Base-by-base conservation (phyloP, 2,113 vertebrate species). In the Salminus brasiliensis region DNA sequence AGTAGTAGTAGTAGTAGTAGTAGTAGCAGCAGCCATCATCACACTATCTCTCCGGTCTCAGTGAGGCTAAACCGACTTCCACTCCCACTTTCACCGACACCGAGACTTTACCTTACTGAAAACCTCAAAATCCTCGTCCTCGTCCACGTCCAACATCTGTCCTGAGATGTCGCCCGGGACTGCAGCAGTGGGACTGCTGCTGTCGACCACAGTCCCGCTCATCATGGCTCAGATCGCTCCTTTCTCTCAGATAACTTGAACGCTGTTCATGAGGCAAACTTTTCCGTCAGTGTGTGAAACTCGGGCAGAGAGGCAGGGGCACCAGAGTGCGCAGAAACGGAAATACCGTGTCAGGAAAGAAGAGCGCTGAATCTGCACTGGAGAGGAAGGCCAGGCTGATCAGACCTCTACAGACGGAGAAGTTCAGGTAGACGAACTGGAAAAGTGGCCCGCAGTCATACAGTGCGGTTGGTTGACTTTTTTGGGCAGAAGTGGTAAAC, bases 91-190 rank as follows among this genome's bases (percentile, higher is more conserved):
- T 4, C 4, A 27, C 52, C 11, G 12, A 57, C 59, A 27, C 43
- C 27, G 15, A n/a, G 5, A 12, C 57, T 41, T 63, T 89, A 94
- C 93, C 93, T 94, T 93, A 55, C 85, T 93, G 88, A 92, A 94
- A 49, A 94, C 93, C 80, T 94, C 93, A 83, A 94, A 86, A 84
- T 94, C 93, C 1, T 94, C 93, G 86, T 94, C 93, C 67, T 94
- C 93, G 47, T 94, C 93, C 72, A 93, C 80, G 45, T 93, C 92
- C 82, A 93, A 32, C 90, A 93, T 91, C 76, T 90, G 87, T 84
- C 72, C 88, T 0, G 90, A 83, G 15, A 92, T 72, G 72, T 90
- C 89, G 74, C 82, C 85, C 0, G 88, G 79, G 15, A 86, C 84
- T 6, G 83, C 12, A 43, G 65, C 86, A 57, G 73, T 75, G 23